phyloP scores from a whole-genome alignment of 2,888 invertebrate genomes.

The Agrochola lychnidis region DNA sequence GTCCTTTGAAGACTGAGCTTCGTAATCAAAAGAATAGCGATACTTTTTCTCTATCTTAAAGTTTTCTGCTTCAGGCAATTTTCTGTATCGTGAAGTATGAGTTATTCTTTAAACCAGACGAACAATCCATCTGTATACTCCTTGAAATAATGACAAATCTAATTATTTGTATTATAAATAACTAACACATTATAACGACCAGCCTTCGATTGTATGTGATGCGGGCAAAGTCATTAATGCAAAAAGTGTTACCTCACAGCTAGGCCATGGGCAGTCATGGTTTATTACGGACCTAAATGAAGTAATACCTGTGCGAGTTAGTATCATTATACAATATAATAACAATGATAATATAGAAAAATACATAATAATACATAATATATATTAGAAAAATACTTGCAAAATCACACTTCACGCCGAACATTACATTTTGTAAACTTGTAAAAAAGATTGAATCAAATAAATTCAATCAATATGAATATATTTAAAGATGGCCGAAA shows the following conservation, averaged over 20 bases:
- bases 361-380: too few relatives aligned
- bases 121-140: too few relatives aligned
- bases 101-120: too few relatives aligned
- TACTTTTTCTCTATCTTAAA: too few relatives aligned
- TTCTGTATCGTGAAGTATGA: too few relatives aligned
- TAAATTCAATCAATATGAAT: not conserved
- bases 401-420: not conserved
- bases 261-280: conserved; percentile 58
- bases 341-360: conserved; percentile 31
- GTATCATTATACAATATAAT: conserved; percentile 39
- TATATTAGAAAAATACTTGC: conserved; percentile 5
- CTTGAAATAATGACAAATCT: too few relatives aligned
- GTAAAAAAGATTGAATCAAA: not conserved
- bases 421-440: not conserved
- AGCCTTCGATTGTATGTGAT: conserved; percentile 59
- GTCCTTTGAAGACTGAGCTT: not conserved
- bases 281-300: conserved; percentile 48
- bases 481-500: not conserved
- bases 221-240: conserved; percentile 47
- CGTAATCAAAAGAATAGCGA: too few relatives aligned
- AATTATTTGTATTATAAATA: not conserved
- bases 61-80: too few relatives aligned
- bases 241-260: conserved; percentile 48
- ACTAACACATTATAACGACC: conserved; percentile 15
- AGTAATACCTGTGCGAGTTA: conserved; percentile 27